phyloP scores from a whole-genome alignment of 2,888 invertebrate species.

The Cinara cedri region DNA sequence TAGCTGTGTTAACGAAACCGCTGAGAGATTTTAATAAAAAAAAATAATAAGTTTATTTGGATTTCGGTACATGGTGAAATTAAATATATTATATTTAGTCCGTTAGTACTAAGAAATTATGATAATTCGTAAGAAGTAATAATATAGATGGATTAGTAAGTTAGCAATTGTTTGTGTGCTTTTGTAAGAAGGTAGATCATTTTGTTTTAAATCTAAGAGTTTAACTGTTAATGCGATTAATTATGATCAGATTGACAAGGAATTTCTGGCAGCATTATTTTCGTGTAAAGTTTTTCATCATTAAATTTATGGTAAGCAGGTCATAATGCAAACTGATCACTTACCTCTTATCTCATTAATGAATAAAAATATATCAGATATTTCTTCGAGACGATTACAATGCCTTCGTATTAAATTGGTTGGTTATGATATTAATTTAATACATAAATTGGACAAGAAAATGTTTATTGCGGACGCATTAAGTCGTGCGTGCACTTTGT shows the following conservation, averaged over 20 bases:
- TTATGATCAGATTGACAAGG: slow-evolving; percentile 41
- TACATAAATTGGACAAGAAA: not conserved
- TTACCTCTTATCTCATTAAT: slow-evolving; percentile 33
- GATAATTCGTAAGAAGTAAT: not conserved
- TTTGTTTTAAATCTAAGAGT: slow-evolving; percentile 21
- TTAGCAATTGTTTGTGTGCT: slow-evolving; percentile 32
- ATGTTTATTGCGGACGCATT: not conserved
- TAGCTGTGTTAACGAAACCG: slow-evolving; percentile 35
- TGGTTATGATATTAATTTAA: not conserved
- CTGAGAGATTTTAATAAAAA: slow-evolving; percentile 44
- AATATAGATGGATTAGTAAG: not conserved
- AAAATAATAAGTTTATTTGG: slow-evolving; percentile 48
- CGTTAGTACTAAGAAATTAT: slow-evolving; percentile 8
- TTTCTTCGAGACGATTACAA: slow-evolving; percentile 9
- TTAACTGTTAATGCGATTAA: not conserved
- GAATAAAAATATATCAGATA: slow-evolving; percentile 26
- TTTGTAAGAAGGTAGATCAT: slow-evolving; percentile 23
- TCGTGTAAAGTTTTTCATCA: slow-evolving; percentile 48
- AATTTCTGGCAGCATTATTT: slow-evolving; percentile 46
- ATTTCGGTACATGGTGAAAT: slow-evolving; percentile 1
- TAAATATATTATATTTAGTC: slow-evolving; percentile 11
- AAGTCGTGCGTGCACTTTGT: not conserved
- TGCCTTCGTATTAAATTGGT: slow-evolving; percentile 3
- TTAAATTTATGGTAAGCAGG: slow-evolving; percentile 15
- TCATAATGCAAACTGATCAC: slow-evolving; percentile 27